Evolutionary conservation across 2,888 invertebrate species (phyloP).

Genomic region (Platynereis dumerilii): DNA sequence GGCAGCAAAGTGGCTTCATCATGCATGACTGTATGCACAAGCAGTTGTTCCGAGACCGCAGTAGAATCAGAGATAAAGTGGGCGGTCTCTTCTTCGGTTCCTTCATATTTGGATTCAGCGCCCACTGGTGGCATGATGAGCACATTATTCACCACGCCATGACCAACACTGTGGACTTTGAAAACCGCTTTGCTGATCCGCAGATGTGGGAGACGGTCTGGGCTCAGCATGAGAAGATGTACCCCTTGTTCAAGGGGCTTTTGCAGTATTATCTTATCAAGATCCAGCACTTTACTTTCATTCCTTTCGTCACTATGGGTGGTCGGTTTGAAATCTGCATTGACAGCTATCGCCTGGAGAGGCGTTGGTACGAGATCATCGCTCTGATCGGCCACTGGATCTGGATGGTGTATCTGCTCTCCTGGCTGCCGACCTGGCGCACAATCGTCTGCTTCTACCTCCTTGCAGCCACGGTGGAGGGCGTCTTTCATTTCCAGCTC

Average conservation of each 20-base stretch:
- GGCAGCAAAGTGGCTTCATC: conserved; percentile 34
- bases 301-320: conserved; percentile 25
- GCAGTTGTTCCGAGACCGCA: conserved; percentile 4
- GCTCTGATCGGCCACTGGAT: conserved; percentile 25
- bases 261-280: conserved; percentile 24
- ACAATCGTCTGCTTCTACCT: conserved; percentile 23
- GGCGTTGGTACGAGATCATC: conserved; percentile 34
- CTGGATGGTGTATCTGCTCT: conserved; percentile 28
- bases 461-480: conserved; percentile 27
- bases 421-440: conserved; percentile 25
- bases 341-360: conserved; percentile 27
- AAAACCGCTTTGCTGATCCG: conserved; percentile 28
- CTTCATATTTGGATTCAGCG: conserved; percentile 28
- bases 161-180: conserved; percentile 31
- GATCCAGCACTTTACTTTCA: conserved; percentile 34
- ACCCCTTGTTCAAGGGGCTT: conserved; percentile 25
- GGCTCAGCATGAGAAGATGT: conserved; percentile 33
- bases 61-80: conserved; percentile 11
- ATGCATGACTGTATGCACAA: conserved; percentile 37
- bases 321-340: conserved; percentile 30
- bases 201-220: conserved; percentile 33
- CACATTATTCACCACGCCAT: conserved; percentile 32
- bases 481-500: conserved; percentile 33
- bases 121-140: conserved; percentile 34
- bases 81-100: conserved; percentile 28